phyloP scores from a whole-genome alignment of 1,140 invertebrate genomes.

The Lepidostoma basale region DNA sequence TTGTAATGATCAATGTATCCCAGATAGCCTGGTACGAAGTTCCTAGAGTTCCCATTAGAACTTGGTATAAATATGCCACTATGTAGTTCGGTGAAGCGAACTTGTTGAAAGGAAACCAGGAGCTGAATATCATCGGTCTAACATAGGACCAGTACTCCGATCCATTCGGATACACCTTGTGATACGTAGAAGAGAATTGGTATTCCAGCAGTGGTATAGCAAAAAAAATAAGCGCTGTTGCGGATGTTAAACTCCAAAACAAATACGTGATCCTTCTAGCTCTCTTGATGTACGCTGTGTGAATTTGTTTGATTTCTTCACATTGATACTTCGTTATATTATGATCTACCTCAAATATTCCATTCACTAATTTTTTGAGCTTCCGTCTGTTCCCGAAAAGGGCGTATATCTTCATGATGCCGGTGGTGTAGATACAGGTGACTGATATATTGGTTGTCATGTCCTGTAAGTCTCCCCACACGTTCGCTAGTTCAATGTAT shows the following conservation, averaged over 20 bases:
- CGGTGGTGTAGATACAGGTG: constrained; percentile 41
- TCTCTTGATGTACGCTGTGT: constrained; percentile 25
- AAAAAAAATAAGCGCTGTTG: constrained; percentile 40
- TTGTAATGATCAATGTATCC: constrained; percentile 41
- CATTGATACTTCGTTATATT: constrained; percentile 34
- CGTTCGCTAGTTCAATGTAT: constrained; percentile 40
- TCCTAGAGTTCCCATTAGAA: constrained; percentile 40
- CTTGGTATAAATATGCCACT: constrained; percentile 40
- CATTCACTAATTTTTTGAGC: constrained; percentile 22
- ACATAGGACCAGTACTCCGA: constrained; percentile 37
- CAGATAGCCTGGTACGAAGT: constrained; percentile 41
- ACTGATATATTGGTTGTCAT: constrained; percentile 46
- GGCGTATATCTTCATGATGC: constrained; percentile 41
- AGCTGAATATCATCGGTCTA: constrained; percentile 45
- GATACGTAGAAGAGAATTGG: constrained; percentile 36
- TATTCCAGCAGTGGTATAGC: constrained; percentile 41
- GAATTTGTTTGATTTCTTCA: constrained; percentile 15
- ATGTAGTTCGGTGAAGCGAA: constrained; percentile 35
- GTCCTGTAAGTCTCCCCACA: constrained; percentile 43
- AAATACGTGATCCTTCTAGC: constrained; percentile 36
- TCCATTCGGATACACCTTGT: constrained; percentile 38
- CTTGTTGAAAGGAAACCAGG: constrained; percentile 47
- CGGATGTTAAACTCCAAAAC: constrained; percentile 37
- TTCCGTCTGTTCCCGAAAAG: constrained; percentile 35
- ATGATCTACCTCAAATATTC: constrained; percentile 32